Percentiles rank a stretch among this genome's conserved stretches.
Evolutionary conservation across 2,888 invertebrate species (phyloP).

Genomic region (Ophion ventricosus): DNA sequence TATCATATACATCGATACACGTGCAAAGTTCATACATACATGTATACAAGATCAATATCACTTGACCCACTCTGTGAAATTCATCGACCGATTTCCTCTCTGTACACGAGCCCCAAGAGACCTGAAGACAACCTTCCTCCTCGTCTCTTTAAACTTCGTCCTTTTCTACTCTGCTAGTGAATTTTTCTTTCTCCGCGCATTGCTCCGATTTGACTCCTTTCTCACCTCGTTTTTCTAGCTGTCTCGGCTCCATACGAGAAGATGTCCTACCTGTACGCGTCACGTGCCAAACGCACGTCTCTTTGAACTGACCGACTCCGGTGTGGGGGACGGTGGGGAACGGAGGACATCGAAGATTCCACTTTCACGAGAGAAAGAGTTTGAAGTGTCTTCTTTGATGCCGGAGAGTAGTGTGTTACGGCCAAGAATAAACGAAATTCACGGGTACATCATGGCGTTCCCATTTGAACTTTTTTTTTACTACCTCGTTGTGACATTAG

Average conservation of each 20-base stretch:
- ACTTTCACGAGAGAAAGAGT: conserved; percentile 48
- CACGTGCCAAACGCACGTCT: conserved; percentile 12
- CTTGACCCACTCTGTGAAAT: conserved; percentile 75
- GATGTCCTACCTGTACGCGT: conserved; percentile 3
- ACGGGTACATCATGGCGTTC: background rate
- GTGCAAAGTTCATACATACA: background rate
- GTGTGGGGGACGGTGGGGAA: background rate
- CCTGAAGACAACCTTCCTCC: conserved; percentile 14
- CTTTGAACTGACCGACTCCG: conserved; percentile 20
- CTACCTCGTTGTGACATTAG: background rate
- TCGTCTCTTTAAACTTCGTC: conserved; percentile 38
- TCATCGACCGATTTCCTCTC: conserved; percentile 56
- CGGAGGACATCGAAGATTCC: conserved; percentile 24
- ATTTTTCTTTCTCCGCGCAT: conserved; percentile 7
- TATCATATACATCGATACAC: background rate
- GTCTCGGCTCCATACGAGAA: conserved; percentile 10
- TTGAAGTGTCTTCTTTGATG: conserved; percentile 20
- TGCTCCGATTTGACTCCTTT: conserved; percentile 10
- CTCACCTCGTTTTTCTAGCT: conserved; percentile 21
- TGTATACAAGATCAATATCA: conserved; percentile 73
- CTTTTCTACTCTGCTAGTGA: conserved; percentile 29
- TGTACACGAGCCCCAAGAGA: conserved; percentile 15
- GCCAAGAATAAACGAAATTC: background rate
- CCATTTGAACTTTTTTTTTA: background rate
- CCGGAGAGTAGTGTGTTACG: background rate